phyloP scores from a whole-genome alignment of 2,797 vertebrate species.

The Catostomus latipinnis region DNA sequence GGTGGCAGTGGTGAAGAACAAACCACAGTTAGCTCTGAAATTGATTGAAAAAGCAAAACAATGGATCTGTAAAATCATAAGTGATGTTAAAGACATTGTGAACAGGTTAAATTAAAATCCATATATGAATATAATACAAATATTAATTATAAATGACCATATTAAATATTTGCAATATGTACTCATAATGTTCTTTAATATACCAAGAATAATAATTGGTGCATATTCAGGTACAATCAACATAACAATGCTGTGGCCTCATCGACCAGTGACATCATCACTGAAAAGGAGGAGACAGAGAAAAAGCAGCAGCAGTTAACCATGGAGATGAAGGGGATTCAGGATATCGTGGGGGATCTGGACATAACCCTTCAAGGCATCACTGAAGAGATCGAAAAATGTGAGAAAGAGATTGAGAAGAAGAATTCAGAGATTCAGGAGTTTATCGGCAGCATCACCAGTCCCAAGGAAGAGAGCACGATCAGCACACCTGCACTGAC shows the following conservation, averaged over 20 bases:
- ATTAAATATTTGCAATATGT: neutral
- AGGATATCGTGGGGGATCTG: neutral
- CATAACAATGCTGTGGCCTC: neutral
- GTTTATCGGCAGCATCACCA: neutral
- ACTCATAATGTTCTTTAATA: neutral
- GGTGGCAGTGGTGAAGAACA: neutral
- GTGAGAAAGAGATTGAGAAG: neutral
- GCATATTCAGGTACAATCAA: neutral
- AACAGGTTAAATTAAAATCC: neutral
- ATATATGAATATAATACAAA: too few species aligned
- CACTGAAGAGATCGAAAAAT: neutral
- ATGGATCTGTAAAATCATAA: neutral
- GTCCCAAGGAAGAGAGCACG: neutral
- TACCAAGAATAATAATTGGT: neutral
- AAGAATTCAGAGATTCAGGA: neutral
- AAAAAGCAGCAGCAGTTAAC: neutral
- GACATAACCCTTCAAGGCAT: rapidly evolving
- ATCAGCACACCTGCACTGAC: neutral
- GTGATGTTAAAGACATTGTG: neutral
- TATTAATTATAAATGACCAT: neutral
- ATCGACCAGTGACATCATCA: conserved; percentile 6
- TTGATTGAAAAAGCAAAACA: neutral
- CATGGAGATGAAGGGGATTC: neutral
- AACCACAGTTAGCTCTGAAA: neutral
- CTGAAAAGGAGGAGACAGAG: neutral